Base-by-base conservation (phyloP, 2,113 vertebrate genomes). In the Syngnathus typhle region DNA sequence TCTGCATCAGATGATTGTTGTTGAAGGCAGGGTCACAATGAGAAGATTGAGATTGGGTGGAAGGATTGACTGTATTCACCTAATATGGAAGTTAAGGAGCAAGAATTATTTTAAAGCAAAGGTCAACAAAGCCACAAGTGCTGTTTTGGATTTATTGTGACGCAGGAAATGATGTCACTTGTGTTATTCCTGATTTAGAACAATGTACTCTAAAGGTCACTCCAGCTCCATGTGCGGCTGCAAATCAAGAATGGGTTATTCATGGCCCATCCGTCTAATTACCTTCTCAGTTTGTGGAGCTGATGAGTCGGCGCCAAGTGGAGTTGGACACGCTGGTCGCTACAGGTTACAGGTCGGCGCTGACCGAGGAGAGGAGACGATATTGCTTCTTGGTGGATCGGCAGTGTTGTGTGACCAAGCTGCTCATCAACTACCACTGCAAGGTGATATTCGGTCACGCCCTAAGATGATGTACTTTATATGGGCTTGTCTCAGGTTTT, bases 371-470 rank as follows among this genome's bases (percentile, higher is more conserved):
- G 78, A 85, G 93, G 52, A 87, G 93, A 41, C 82, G 93, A 7
- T 94, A 94, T 67, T 94, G 93, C 65, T 94, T 94, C 75, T 87
- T 94, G 77, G 93, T 94, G 70, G 93, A 94, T 73, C 84, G 93
- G 55, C 93, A 94, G 82, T 94, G 93, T 72, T 90, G 92, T 3
- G 92, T 94, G 43, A 92, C 92, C 83, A 93, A 94, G 70, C 88
- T 93, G 74, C 91, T 94, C 64, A 91, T 89, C 69, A 91, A 89
- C 88, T 93, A 94, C 83, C 92, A 94, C 87, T 89, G 84, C 71
- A 94, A 93, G 93, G 93, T 93, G 84, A 82, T 12, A 32, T 32
- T 32, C 27, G 27, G 27, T 32, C 27, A 32, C 3, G 27, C 27
- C 27, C 27, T 32, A 32, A 32, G 27, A 32, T 32, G 27, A 32